Evolutionary conservation across 2,888 invertebrate genomes (phyloP), one percentile per base, ranked within the genome.

Genomic region (Drosophila conformis): DNA sequence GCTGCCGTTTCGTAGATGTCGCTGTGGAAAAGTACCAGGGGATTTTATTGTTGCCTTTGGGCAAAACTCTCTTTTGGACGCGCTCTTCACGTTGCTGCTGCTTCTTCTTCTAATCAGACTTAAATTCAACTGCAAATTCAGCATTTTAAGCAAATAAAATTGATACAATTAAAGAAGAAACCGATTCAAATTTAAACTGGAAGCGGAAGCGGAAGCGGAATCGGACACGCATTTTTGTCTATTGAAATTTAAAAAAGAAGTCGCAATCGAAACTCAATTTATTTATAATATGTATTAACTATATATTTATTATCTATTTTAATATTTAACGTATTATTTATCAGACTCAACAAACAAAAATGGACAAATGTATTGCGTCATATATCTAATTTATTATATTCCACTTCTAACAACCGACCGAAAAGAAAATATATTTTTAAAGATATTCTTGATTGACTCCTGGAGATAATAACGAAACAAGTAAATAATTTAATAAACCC

Each of bases 1-100:
- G 27, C 52, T 51, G 29, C 40, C 29, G 27, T 4, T 35, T 65
- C 59, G 8, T 65, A 78, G 78, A 61, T 79, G 78, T 46, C 78
- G 78, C 78, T 63, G 0, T 40, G 21, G 1, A 54, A 78, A 78
- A 68, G 70, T 74, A 79, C 78, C 63, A 42, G 31, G 42, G 35
- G 51, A 64, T 31, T 40, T 62, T 53, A 49, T 49, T 48, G 18
- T 27, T 13, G 4, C 15, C 4, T 4, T 25, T 46, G 46, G 48
- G 6, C 2, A 31, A 58, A 49, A 40, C 11, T 51, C 73, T 62
- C 38, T 52, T 33, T 33, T 38, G 38, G 2, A 2, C 15, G 13
- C 35, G 33, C 42, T 57, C 51, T 61, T n/a, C 38, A 2, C 25
- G 25, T 15, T 49, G 40, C 29, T 49, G 25, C 56, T 35, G 18